Evolutionary conservation across 2,888 invertebrate species (phyloP), one percentile per base, ranked within the genome.

Genomic region (Polydrusus tereticollis): DNA sequence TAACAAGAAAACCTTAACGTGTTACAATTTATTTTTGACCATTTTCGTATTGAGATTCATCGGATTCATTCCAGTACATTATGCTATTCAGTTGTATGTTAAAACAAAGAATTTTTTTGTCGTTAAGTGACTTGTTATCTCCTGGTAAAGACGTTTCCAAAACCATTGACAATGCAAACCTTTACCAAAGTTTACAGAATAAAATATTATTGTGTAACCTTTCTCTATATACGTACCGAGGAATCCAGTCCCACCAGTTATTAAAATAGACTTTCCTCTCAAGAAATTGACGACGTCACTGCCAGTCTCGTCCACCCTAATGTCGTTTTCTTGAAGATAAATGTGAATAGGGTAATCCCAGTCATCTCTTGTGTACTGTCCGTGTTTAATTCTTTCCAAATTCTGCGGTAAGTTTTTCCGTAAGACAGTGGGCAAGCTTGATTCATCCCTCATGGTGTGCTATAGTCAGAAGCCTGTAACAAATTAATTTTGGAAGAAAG

Each of bases 231-330:
- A 47, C 66, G 60, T 69, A 70, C 69, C 73, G n/a, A 73, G 23
- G 64, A 70, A 73, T 47, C 73, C 73, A 26, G 73, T 73, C 7
- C 41, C 73, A 1, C 74, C 74, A 10, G 74, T 74, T 21, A 74
- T 26, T 14, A 74, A 64, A 16, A 74, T 41, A 8, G 57, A 57
- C 41, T 74, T 74, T 21, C 68, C 71, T 29, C 38, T 67, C 6
- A 74, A 55, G 33, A 71, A 71, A 8, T 66, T 16, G 0, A 71
- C 21, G n/a, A 74, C 63, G 0, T 74, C 74, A 52, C 74, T 74
- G 10, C 71, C 71, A 10, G 67, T 26, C 45, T 70, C 70, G 10
- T 74, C 45, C 0, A 74, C 63, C 16, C 29, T 57, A 14, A 74
- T 63, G 38, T 71, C 71, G 18, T 63, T 58, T 18, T 70, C 70